Evolutionary conservation across 1,140 invertebrate genomes (phyloP), one percentile per base, ranked within the genome.

Genomic region (Heliconius congener): DNA sequence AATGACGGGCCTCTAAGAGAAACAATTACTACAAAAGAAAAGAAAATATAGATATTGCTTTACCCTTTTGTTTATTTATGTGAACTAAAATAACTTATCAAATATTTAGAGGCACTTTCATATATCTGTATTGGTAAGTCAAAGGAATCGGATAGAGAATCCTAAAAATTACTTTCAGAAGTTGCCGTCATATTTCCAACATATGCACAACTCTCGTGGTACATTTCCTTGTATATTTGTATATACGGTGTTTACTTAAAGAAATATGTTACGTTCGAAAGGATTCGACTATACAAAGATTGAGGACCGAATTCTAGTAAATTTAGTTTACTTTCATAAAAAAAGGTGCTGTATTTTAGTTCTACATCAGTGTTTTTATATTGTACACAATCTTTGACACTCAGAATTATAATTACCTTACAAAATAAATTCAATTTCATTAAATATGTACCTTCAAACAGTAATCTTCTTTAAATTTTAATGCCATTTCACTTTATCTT

Each of bases 81-180:
- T 66, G n/a, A 30, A 66, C 60, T 66, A 66, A 66, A 66, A 66
- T 66, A 66, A 66, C 60, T 27, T 66, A 66, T 66, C 60, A 66
- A 66, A 66, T 66, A 30, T 66, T 66, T 66, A 30, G 23, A 27
- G 60, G 60, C 55, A 66, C 9, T 13, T 66, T 16, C 8, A 19
- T 52, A 52, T 19, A 8, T 52, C 50, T 52, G 50, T 39, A 76
- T 76, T 76, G 50, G 39, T 76, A 39, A 60, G 57, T 76, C 23
- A 23, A 34, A 66, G 60, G 57, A 37, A 70, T 30, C 60, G 74
- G 74, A 70, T 76, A 71, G 74, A 70, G 60, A 70, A 70, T 60
- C 30, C 74, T 76, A 76, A 76, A 76, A 76, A 76, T 76, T 76
- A 76, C 74, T 76, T 71, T 66, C 74, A 70, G 55, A 76, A 76